These are phyloP conservation scores for Amiota minor DNA, from an alignment of 2,888 invertebrate species.

Conservation along the genomic window DNA sequence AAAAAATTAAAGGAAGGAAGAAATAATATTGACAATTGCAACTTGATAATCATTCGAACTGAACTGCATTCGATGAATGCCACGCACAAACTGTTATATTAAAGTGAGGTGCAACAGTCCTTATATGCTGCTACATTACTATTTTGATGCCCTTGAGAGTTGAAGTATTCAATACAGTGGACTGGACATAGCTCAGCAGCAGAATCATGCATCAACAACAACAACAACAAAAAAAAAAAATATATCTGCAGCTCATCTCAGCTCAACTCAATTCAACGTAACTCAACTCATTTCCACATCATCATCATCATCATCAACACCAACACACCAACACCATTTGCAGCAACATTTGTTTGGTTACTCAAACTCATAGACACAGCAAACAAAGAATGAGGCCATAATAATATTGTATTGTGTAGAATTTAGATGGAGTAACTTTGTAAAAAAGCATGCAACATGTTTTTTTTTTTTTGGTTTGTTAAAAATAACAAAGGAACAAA, in stretches of 20 bases:
- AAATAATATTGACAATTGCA: not conserved
- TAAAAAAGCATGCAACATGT: slow-evolving; percentile 1
- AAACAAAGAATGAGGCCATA: too few species aligned
- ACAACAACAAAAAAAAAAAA: too few species aligned
- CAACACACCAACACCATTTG: not conserved
- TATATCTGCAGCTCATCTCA: not conserved
- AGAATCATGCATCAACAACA: too few species aligned
- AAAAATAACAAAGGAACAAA: slow-evolving; percentile 28
- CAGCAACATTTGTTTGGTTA: not conserved
- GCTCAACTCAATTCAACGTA: not conserved
- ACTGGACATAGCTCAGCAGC: too few species aligned
- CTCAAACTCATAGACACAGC: too few species aligned
- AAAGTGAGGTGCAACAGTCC: slow-evolving; percentile 33
- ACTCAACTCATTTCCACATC: not conserved
- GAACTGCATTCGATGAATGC: slow-evolving; percentile 19
- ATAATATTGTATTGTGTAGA: too few species aligned
- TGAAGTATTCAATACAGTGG: not conserved
- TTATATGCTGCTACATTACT: slow-evolving; percentile 31
- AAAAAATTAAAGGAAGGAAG: not conserved
- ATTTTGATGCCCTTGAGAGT: not conserved
- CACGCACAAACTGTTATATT: slow-evolving; percentile 55
- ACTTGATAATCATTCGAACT: too few species aligned
- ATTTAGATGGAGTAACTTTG: too few species aligned
- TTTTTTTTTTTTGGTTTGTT: not conserved
- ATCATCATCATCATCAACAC: not conserved